These are phyloP conservation scores for Eremobia ochroleuca DNA, from an alignment of 2,888 invertebrate genomes.

Conservation along the genomic window DNA sequence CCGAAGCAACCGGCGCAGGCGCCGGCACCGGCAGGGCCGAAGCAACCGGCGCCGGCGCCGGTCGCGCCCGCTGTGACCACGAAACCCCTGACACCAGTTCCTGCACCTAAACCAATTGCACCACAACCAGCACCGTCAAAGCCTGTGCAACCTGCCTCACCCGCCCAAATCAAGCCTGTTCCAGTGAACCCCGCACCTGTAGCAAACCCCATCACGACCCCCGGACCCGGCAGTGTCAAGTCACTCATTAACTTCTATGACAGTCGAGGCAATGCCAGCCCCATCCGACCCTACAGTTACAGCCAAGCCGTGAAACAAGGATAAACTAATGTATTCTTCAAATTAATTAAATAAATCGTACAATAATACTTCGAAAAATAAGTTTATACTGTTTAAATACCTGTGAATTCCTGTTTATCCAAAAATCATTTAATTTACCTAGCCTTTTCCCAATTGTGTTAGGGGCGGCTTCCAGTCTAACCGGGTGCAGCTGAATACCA, in stretches of 20 bases:
- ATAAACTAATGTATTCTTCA: slow-evolving; percentile 60
- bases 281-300: slow-evolving; percentile 86
- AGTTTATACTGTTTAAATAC: slow-evolving; percentile 8
- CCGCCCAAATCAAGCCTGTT: slow-evolving; percentile 77
- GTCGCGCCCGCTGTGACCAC: slow-evolving; percentile 55
- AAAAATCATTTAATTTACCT: background rate
- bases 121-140: slow-evolving; percentile 61
- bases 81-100: slow-evolving; percentile 46
- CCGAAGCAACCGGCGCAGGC: slow-evolving; percentile 57
- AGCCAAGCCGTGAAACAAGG: slow-evolving; percentile 89
- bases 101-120: slow-evolving; percentile 53
- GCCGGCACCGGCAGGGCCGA: slow-evolving; percentile 43
- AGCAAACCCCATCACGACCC: slow-evolving; percentile 80
- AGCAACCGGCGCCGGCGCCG: slow-evolving; percentile 55
- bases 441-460: background rate
- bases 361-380: slow-evolving; percentile 7
- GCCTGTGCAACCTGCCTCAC: slow-evolving; percentile 37
- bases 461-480: background rate
- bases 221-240: slow-evolving; percentile 85
- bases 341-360: slow-evolving; percentile 27
- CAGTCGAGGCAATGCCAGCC: slow-evolving; percentile 84
- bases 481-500: background rate
- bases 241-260: slow-evolving; percentile 85
- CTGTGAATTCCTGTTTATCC: background rate
- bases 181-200: slow-evolving; percentile 79